Evolutionary conservation across 2,113 vertebrate genomes (phyloP), one percentile per base, ranked within the genome.

Genomic region (Illadopsis cleaveri): DNA sequence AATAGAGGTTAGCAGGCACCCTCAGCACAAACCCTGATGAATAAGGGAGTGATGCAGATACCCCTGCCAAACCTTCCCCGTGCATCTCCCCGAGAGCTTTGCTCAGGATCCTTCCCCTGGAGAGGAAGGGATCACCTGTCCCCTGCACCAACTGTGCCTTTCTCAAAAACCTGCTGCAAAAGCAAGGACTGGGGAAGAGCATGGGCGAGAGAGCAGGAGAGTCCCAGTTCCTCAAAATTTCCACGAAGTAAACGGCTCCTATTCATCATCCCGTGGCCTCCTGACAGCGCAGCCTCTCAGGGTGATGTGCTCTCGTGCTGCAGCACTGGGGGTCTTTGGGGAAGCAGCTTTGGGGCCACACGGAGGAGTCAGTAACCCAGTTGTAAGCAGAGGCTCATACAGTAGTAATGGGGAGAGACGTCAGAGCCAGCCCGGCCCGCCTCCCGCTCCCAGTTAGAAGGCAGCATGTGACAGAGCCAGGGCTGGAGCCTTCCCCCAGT

Each of bases 401-500:
- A 66, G 94, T 97, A 97, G 96, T 98, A 97, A 94, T 61, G 83
- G 93, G 87, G 86, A 94, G 89, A 86, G 92, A 96, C 97, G 95
- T 97, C 97, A 90, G 80, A 45, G 42, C 68, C 82, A 91, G 62
- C 86, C 84, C 56, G 82, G 93, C 80, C 93, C 62, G 97, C 97
- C 97, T 96, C 92, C 86, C 12, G 84, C 92, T 89, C 96, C 91
- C 60, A 96, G 96, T 96, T 95, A 94, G 71, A 72, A 92, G 94
- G 93, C 66, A 76, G 96, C 97, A 97, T 97, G 97, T 97, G 98
- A 97, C 97, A 81, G 97, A 90, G 94, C 86, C 86, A 73, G 85
- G 91, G 91, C 97, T 82, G 96, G 95, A 97, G 97, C 94, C 97
- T 94, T 92, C 97, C 94, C 97, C 48, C 98, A 83, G 89, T 98